These are phyloP conservation scores for Sciurus niger DNA, from an alignment of 2,113 vertebrate genomes.

Conservation along the genomic window DNA sequence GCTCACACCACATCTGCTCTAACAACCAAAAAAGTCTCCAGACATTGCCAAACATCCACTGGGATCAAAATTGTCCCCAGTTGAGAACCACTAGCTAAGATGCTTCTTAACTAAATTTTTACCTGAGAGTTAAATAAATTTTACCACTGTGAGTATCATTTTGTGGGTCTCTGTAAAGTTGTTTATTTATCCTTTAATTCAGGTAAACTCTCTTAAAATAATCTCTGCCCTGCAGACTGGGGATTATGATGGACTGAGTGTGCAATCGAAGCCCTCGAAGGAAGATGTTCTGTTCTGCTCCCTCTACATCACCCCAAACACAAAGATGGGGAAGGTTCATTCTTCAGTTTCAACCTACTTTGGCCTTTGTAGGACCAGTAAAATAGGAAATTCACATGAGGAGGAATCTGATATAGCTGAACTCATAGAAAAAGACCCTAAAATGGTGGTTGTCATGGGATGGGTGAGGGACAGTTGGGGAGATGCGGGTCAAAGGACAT, in stretches of 20 bases:
- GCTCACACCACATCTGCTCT: background rate
- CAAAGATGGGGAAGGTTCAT: background rate
- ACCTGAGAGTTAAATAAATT: background rate
- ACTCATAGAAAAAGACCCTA: background rate
- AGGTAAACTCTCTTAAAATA: background rate
- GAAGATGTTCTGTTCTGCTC: background rate
- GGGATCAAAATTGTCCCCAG: background rate
- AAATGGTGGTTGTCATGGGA: background rate
- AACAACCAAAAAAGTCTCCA: background rate
- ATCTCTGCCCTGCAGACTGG: too few species aligned
- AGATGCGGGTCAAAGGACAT: background rate
- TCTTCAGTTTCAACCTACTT: background rate
- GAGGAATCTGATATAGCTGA: background rate
- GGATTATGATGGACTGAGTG: background rate
- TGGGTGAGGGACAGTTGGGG: background rate
- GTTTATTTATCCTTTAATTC: background rate
- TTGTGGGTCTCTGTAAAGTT: background rate
- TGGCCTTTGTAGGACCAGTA: background rate
- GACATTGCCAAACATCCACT: background rate
- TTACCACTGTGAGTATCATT: background rate
- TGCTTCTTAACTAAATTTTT: background rate
- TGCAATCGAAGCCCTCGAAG: background rate
- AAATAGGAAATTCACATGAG: background rate
- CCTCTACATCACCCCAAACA: background rate
- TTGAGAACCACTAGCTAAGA: background rate